A percentile compares a stretch with the other conserved stretches of the same genome.
Conservation (phyloP, 1,140 invertebrate species). For the Magallana gigas region DNA sequence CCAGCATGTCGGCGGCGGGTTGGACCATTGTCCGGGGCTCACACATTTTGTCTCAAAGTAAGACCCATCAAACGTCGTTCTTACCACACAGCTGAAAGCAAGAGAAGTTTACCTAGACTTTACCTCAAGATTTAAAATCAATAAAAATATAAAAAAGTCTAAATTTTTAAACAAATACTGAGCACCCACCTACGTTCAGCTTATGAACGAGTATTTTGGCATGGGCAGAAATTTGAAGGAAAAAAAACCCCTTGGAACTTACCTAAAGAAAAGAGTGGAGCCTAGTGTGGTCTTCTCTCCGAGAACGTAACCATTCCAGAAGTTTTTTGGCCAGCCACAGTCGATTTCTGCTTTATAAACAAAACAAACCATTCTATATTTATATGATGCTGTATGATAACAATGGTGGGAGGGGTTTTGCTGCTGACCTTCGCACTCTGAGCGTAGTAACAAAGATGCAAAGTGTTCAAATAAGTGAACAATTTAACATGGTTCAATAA, state of each 20-base stretch:
- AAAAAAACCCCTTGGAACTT: neutral
- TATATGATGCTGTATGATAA: neutral
- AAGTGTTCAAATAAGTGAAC: neutral
- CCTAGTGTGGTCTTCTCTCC: conserved; percentile 93
- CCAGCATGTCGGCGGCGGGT: conserved; percentile 92
- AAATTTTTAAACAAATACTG: too few relatives aligned
- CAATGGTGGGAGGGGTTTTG: neutral
- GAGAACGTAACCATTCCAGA: conserved; percentile 97
- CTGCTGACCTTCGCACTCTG: neutral
- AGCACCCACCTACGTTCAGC: too few relatives aligned
- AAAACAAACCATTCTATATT: neutral
- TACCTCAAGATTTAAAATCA: neutral
- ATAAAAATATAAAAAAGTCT: too few relatives aligned
- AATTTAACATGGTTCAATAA: too few relatives aligned
- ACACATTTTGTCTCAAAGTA: conserved; percentile 90
- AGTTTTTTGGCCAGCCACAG: conserved; percentile 92
- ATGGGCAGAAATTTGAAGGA: too few relatives aligned
- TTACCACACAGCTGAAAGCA: conserved; percentile 89
- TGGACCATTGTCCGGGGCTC: conserved; percentile 94
- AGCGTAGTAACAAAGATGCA: neutral
- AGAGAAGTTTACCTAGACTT: neutral
- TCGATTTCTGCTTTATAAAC: conserved; percentile 88
- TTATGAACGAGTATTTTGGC: too few relatives aligned
- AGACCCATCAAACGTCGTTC: conserved; percentile 91
- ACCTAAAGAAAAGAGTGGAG: conserved; percentile 91